A percentile compares a stretch with the other conserved stretches of the same genome.
Evolutionary conservation across 2,888 invertebrate genomes (phyloP).

Genomic region (Nesidiocoris tenuis): DNA sequence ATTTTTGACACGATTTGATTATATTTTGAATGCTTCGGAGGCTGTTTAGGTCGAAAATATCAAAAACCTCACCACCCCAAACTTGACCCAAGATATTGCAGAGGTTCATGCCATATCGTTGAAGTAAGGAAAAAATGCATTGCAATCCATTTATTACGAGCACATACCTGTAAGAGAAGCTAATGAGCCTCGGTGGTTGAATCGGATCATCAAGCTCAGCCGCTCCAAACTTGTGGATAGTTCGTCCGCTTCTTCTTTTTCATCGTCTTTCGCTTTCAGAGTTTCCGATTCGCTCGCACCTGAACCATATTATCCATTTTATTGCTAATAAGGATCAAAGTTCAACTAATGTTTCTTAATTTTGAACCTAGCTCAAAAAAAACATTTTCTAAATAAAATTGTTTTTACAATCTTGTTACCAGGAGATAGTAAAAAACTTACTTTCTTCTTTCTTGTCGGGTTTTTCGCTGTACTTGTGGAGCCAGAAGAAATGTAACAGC

Average conservation of each 20-base stretch:
- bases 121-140: too few relatives aligned
- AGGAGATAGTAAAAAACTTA: neutral
- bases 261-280: slow-evolving; percentile 55
- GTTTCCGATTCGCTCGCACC: slow-evolving; percentile 56
- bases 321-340: neutral
- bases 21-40: too few relatives aligned
- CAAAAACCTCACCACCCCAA: too few relatives aligned
- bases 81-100: too few relatives aligned
- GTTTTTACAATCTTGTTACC: too few relatives aligned
- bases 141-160: too few relatives aligned
- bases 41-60: too few relatives aligned
- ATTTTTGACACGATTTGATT: too few relatives aligned
- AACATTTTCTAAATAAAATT: too few relatives aligned
- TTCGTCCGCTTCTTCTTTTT: slow-evolving; percentile 47
- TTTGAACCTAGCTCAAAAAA: too few relatives aligned
- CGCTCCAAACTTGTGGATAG: slow-evolving; percentile 62
- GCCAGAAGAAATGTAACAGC: slow-evolving; percentile 69
- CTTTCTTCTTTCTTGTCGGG: slow-evolving; percentile 50
- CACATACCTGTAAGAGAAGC: slow-evolving; percentile 62
- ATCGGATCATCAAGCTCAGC: slow-evolving; percentile 71
- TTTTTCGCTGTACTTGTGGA: slow-evolving; percentile 59
- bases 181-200: slow-evolving; percentile 73
- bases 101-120: too few relatives aligned
- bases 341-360: too few relatives aligned
- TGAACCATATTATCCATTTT: neutral